Evolutionary conservation across 2,797 vertebrate species (phyloP).

Genomic region (Rhyacichthys aspro): DNA sequence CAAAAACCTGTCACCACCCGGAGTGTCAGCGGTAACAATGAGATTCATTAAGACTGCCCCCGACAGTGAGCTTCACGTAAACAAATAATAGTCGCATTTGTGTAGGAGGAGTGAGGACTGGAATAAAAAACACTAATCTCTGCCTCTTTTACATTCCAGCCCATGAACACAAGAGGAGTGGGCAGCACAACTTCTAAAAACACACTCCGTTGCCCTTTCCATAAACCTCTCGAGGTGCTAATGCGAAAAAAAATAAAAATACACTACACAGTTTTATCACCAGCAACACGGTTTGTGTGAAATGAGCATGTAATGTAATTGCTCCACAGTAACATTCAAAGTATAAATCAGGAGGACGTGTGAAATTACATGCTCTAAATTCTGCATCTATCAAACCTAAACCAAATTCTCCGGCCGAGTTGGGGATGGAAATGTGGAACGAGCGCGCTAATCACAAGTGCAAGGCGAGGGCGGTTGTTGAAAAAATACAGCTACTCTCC

Average conservation of each 20-base stretch:
- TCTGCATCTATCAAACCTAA: conserved; percentile 59
- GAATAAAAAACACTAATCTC: conserved; percentile 5
- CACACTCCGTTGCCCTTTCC: conserved; percentile 6
- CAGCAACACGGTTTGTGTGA: conserved; percentile 15
- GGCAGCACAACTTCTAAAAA: conserved; percentile 27
- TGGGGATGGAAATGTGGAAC: conserved; percentile 32
- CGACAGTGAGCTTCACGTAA: neutral
- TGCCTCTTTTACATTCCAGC: conserved; percentile 11
- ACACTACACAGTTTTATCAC: conserved; percentile 21
- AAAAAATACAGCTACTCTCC: neutral
- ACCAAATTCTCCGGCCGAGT: conserved; percentile 22
- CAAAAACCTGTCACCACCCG: neutral
- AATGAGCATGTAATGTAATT: conserved; percentile 53
- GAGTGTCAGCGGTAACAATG: neutral
- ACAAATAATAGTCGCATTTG: neutral
- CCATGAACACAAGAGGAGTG: conserved; percentile 23
- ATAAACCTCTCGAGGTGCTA: conserved; percentile 21
- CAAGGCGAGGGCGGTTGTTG: conserved; percentile 12
- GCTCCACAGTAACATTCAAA: conserved; percentile 32
- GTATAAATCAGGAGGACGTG: conserved; percentile 52
- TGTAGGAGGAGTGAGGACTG: neutral
- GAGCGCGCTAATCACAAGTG: conserved; percentile 12
- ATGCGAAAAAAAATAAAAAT: conserved; percentile 1
- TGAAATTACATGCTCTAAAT: conserved; percentile 66
- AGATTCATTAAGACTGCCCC: neutral